Base-by-base conservation (phyloP, 2,888 invertebrate species). In the Caenorhabditis uteleia region DNA sequence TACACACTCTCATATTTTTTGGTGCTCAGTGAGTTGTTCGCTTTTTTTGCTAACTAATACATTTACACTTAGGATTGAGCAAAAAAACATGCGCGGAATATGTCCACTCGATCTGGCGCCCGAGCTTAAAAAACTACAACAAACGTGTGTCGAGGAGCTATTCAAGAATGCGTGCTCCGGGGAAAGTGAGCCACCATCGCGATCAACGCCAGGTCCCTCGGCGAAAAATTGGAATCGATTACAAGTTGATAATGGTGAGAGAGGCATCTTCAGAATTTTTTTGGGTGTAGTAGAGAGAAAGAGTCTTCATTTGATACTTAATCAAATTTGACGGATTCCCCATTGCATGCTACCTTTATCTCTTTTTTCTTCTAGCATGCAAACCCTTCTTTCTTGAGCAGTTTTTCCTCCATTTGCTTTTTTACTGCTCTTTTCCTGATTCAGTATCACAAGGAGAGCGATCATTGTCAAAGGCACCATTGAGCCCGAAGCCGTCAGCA, bases 71-170 rank as follows among this genome's bases (percentile, higher is more conserved):
- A 81, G 82, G 60, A 82, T 82, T 29, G 71, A 75, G 40, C 77
- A 78, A 44, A 80, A 81, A 59, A 88, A 88, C 83, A 83, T 84
- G 51, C 81, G 85, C 16, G 87, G 87, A 12, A 84, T 87, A 31
- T 83, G 86, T 29, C 87, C 88, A 8, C 83, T 85, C 40, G 86
- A 88, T 72, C 84, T 88, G 55, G 85, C 86, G 34, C 87, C 87
- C 4, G 85, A 86, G 47, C 81, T 88, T 38, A 77, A 83, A 25
- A 83, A 85, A 23, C 84, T 87, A 49, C 88, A 88, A 80, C 84
- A 85, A 67, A 85, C 86, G 48, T 82, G 82, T 49, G 75, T 82
- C 5, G 82, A 82, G 43, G 75, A 77, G 18, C 57, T 83, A 14
- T 78, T 79, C 60, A 74, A 72, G 42, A 68, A 59, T 20, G 71